These are phyloP conservation scores for Thecophora atra DNA, from an alignment of 2,888 invertebrate genomes.

Conservation along the genomic window DNA sequence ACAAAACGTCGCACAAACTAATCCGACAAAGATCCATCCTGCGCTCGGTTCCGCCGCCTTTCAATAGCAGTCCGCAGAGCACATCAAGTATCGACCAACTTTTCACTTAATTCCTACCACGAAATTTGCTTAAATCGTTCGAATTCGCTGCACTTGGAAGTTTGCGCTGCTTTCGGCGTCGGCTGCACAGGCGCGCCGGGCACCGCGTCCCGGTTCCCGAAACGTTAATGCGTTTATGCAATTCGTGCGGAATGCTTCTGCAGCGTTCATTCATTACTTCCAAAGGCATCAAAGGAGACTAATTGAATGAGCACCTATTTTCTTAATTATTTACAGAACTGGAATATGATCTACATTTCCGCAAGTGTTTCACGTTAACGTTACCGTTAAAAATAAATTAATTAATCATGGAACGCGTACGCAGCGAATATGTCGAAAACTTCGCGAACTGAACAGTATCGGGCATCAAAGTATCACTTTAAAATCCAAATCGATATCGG, in stretches of 20 bases:
- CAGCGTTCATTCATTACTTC: background rate
- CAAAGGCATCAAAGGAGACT: background rate
- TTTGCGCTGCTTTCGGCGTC: slow-evolving; percentile 6
- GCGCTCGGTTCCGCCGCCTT: background rate
- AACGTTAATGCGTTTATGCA: background rate
- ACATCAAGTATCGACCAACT: background rate
- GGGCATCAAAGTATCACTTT: no score
- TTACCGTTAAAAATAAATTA: no score
- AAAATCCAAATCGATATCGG: no score
- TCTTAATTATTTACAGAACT: background rate
- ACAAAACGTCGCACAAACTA: background rate
- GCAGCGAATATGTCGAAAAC: no score
- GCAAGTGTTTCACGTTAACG: no score
- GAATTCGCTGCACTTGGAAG: slow-evolving; percentile 8
- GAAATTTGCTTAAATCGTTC: slow-evolving; percentile 15
- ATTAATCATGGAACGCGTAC: no score
- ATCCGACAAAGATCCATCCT: background rate
- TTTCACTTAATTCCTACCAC: slow-evolving; percentile 8
- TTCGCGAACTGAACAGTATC: no score
- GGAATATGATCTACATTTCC: background rate
- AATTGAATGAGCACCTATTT: background rate
- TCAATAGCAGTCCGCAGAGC: background rate
- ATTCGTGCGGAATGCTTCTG: background rate
- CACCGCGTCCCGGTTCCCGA: background rate
- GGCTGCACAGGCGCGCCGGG: background rate